Percentiles rank a stretch among this genome's conserved stretches.
Conservation (phyloP, 2,797 vertebrate genomes). For the Poecilia gillii region DNA sequence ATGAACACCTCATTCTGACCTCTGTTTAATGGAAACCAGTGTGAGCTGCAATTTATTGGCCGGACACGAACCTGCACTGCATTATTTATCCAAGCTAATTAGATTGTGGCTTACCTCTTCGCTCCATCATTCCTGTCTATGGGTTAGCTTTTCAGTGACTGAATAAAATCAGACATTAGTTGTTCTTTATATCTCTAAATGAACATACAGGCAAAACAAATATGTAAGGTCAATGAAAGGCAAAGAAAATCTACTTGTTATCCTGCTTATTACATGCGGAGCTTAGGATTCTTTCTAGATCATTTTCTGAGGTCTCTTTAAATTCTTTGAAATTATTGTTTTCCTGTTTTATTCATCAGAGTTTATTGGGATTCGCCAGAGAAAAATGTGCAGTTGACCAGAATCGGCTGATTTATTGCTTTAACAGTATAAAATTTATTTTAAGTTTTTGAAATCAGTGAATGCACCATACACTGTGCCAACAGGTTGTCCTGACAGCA, state of each 20-base stretch:
- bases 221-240: background rate
- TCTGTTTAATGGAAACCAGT: background rate
- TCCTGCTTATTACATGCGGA: background rate
- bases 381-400: background rate
- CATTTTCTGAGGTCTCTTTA: background rate
- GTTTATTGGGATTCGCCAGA: background rate
- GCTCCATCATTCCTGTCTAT: background rate
- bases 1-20: background rate
- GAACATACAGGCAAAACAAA: background rate
- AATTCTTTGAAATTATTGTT: background rate
- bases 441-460: background rate
- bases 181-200: background rate
- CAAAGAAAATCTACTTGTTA: background rate
- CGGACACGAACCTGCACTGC: background rate
- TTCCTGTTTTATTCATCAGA: background rate
- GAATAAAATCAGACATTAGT: background rate
- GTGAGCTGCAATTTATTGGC: background rate
- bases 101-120: background rate
- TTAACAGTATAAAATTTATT: background rate
- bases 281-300: background rate
- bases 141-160: background rate
- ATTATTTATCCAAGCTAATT: constrained; percentile 3
- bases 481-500: background rate
- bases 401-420: background rate
- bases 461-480: background rate